Base-by-base conservation (phyloP, 2,888 invertebrate species). In the Ctena decussata region DNA sequence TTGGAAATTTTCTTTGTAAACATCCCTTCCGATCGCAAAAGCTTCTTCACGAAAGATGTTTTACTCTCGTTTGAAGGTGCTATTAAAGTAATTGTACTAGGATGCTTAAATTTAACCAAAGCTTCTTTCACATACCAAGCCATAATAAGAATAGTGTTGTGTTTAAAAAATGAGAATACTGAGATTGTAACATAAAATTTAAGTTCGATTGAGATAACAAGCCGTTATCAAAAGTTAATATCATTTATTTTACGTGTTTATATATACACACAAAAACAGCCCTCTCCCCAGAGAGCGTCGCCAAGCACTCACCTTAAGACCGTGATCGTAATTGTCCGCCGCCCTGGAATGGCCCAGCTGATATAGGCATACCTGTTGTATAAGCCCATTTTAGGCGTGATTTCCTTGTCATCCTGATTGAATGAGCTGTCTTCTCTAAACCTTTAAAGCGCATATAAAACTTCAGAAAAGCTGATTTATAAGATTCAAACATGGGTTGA, bases 31-130 rank as follows among this genome's bases (percentile, higher is more conserved):
- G 49, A 11, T 30, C 24, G 12, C 8, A 77, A 32, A 24, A 77
- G 77, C 24, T 44, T n/a, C 18, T 69, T 21, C 2, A 77, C 77
- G 15, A 69, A 77, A 5, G 46, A 18, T 24, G 77, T 77, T 35
- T 69, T 77, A 8, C 77, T 70, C n/a, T 49, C 49, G 32, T 41
- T 27, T 11, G 76, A 76, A 24, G 76, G 27, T 21, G 76, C 24
- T 32, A 76, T 65, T 30, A 76, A 44, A 18, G 76, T 76, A 3
- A 76, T 41, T n/a, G 76, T 76, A 65, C 76, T 24, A 11, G 76
- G 76, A 41, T 27, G 60, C 41, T 76, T 27, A 30, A 76, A 39
- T 30, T 35, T n/a, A 24, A 76, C 8, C 24, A 76, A 44, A 12
- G 76, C 21, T 24, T 76, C 24, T 12, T 2, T 76, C 27, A 27